Evolutionary conservation across 2,888 invertebrate genomes (phyloP).

Genomic region (Drosophila koepferae): DNA sequence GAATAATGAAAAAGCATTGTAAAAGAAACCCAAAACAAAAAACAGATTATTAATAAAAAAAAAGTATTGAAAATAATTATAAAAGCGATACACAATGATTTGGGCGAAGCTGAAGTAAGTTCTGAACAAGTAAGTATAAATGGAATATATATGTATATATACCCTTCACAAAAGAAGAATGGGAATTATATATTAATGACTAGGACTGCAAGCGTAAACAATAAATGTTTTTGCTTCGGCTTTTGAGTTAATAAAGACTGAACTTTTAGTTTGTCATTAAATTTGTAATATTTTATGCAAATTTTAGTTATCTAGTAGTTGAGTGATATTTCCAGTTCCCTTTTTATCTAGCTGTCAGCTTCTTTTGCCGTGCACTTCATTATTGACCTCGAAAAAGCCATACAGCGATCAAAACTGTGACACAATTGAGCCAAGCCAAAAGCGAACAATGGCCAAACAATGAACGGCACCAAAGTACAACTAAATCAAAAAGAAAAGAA

Average conservation of each 20-base stretch:
- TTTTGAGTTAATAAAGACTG: not conserved
- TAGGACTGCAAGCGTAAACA: not conserved
- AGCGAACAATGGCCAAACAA: constrained; percentile 50
- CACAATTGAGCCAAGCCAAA: constrained; percentile 62
- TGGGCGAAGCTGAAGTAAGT: not conserved
- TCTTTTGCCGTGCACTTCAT: constrained; percentile 48
- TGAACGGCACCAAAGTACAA: constrained; percentile 34
- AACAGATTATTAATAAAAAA: constrained; percentile 42
- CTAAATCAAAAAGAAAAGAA: not conserved
- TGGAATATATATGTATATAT: not conserved
- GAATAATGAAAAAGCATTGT: constrained; percentile 60
- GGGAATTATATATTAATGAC: not conserved
- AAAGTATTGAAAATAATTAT: constrained; percentile 46
- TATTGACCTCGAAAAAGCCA: constrained; percentile 63
- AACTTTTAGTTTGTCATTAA: not conserved
- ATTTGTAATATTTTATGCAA: not conserved
- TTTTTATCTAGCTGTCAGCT: constrained; percentile 2
- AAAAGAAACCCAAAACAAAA: constrained; percentile 45
- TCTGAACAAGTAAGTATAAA: constrained; percentile 19
- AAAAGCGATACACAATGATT: constrained; percentile 19
- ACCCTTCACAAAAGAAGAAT: not conserved
- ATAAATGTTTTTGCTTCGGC: not conserved
- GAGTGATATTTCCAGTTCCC: not conserved
- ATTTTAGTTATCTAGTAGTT: not conserved
- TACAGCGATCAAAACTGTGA: constrained; percentile 53